These are phyloP conservation scores for Heliconius sara DNA, from an alignment of 2,888 invertebrate species.

Conservation along the genomic window DNA sequence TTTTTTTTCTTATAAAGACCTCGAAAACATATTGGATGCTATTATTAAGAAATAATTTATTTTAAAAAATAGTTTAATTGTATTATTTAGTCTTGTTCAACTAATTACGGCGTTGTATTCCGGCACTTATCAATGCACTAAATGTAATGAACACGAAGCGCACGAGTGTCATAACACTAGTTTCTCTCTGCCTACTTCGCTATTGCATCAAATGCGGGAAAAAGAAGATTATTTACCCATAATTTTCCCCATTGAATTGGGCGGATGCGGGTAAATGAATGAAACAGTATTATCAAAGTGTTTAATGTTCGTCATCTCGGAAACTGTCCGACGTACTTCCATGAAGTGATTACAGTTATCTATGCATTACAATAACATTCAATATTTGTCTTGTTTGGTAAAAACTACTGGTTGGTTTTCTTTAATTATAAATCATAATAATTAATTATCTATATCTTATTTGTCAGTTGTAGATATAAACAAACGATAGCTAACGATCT, in stretches of 20 bases:
- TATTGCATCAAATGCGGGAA: too few species aligned
- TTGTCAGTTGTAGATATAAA: not conserved
- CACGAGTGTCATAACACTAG: too few species aligned
- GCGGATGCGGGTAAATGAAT: not conserved
- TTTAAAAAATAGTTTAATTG: too few species aligned
- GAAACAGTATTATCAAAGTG: not conserved
- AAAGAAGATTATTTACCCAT: not conserved
- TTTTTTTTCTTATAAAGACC: too few species aligned
- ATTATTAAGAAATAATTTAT: too few species aligned
- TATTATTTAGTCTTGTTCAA: too few species aligned
- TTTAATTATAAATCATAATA: not conserved
- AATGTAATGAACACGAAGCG: too few species aligned
- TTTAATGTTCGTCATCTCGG: not conserved
- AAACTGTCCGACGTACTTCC: not conserved
- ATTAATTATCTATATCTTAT: not conserved
- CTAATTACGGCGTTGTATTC: too few species aligned
- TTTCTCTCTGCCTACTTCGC: too few species aligned
- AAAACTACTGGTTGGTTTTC: not conserved
- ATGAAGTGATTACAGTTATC: conserved; percentile 10
- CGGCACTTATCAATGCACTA: too few species aligned
- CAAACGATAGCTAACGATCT: not conserved
- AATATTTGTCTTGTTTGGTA: not conserved
- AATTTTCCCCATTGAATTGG: not conserved
- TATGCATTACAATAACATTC: not conserved
- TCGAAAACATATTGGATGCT: too few species aligned